Evolutionary conservation across 2,797 vertebrate species (phyloP).

Genomic region (Craterocephalus amniculus): DNA sequence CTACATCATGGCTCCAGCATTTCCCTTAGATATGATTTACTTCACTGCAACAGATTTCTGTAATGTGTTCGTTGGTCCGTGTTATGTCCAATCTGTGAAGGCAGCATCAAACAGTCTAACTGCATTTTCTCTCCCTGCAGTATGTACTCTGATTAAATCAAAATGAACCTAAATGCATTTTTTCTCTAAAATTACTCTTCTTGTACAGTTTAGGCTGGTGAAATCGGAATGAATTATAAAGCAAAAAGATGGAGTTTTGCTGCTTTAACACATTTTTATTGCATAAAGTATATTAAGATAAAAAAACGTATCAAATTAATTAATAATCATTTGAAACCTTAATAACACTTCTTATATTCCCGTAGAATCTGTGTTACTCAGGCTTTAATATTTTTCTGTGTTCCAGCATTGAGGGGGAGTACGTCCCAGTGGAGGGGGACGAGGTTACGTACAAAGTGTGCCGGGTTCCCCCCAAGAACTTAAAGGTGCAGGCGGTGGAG

Average conservation of each 20-base stretch:
- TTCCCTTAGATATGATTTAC: not conserved
- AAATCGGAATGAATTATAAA: not conserved
- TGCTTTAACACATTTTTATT: not conserved
- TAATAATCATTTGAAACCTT: too few relatives aligned
- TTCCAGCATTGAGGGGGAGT: slow-evolving; percentile 95
- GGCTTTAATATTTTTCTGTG: not conserved
- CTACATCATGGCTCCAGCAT: not conserved
- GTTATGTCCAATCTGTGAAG: not conserved
- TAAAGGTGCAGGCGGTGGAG: slow-evolving; percentile 98
- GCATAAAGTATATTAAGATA: not conserved
- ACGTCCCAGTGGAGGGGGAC: slow-evolving; percentile 95
- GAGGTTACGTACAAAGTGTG: slow-evolving; percentile 97
- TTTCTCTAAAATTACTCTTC: not conserved
- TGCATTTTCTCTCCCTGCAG: not conserved
- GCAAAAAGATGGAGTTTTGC: not conserved
- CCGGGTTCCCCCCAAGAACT: slow-evolving; percentile 95
- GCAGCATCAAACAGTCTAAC: not conserved
- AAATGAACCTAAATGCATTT: not conserved
- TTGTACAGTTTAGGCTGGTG: not conserved
- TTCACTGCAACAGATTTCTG: not conserved
- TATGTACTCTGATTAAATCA: not conserved
- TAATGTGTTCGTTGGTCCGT: not conserved
- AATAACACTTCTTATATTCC: too few relatives aligned
- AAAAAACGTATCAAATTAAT: too few relatives aligned
- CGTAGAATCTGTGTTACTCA: too few relatives aligned